Conservation (phyloP, 2,113 vertebrate species). For the Corydoras sp. region DNA sequence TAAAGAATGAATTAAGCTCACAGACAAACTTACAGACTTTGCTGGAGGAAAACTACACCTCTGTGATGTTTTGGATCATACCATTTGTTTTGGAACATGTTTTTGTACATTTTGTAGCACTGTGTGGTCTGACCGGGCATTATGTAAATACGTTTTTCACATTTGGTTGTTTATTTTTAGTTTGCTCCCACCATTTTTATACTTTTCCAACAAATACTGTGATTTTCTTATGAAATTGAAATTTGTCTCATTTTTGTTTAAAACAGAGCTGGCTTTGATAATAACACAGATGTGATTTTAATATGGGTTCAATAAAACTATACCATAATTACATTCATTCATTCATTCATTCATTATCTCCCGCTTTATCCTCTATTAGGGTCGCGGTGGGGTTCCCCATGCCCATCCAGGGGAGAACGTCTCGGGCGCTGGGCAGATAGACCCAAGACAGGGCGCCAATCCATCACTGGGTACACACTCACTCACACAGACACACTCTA, state of each 20-base stretch:
- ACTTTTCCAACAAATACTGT: neutral
- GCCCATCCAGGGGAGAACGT: too few species aligned
- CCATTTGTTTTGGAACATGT: conserved; percentile 11
- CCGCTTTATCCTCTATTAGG: too few species aligned
- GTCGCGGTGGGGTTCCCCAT: too few species aligned
- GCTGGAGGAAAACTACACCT: neutral
- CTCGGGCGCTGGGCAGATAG: too few species aligned
- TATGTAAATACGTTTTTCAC: conserved; percentile 32
- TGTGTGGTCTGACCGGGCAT: conserved; percentile 21
- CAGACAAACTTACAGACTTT: too few species aligned
- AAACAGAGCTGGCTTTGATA: neutral
- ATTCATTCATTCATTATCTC: too few species aligned
- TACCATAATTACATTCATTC: too few species aligned
- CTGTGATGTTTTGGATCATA: conserved; percentile 2
- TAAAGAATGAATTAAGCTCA: too few species aligned
- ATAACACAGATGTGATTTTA: conserved; percentile 2
- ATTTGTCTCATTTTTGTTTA: conserved; percentile 4
- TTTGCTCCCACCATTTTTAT: neutral
- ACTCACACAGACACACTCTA: too few species aligned
- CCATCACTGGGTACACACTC: too few species aligned
- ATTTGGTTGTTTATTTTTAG: neutral
- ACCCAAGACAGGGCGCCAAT: too few species aligned
- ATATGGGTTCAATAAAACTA: neutral
- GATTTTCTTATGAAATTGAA: neutral
- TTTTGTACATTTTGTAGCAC: conserved; percentile 39